Evolutionary conservation across 2,113 vertebrate species (phyloP), one percentile per base, ranked within the genome.

Genomic region (Spermophilus dauricus): DNA sequence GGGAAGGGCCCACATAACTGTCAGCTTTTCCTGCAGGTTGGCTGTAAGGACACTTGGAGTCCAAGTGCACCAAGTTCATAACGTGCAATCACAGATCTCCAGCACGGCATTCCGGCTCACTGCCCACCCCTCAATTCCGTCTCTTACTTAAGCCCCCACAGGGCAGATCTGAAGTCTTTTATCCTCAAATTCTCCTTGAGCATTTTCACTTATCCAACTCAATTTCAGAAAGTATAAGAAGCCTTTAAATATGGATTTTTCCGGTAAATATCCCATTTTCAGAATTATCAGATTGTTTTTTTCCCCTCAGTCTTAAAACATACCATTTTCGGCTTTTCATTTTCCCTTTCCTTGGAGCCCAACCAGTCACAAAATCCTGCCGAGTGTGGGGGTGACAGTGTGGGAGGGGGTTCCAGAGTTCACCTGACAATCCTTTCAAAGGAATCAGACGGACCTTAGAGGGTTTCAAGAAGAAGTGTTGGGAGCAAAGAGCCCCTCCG

Each of bases 181-280:
- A 89, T 56, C n/a, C n/a, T 86, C 42, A 84, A 53, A n/a, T 85
- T 81, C 39, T 93, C 86, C 86, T 39, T 84, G 61, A 75, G 30
- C 28, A 73, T 70, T 77, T 89, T 86, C 9, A 81, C 39, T n/a
- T 45, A 56, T 17, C 78, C 70, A 85, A 13, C 26, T 86, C 34
- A 90, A 67, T 37, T 77, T 91, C 45, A 94, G 34, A 84, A 78
- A 87, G 85, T 37, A 42, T 58, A 95, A 63, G 61, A 76, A 83
- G 77, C 1, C 45, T 86, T 18, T 28, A n/a, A 45, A 86, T 91
- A 48, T 2, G 17, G 45, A 12, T 32, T 48, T 14, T 77, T 84
- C 67, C 4, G 34, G 45, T 39, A 77, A 96, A 83, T 32, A 65
- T 10, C 34, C 42, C 8, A 67, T 93, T 92, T 76, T 72, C 45